Evolutionary conservation across 1,140 invertebrate genomes (phyloP), one percentile per base, ranked within the genome.

Genomic region (Drosophila persimilis): DNA sequence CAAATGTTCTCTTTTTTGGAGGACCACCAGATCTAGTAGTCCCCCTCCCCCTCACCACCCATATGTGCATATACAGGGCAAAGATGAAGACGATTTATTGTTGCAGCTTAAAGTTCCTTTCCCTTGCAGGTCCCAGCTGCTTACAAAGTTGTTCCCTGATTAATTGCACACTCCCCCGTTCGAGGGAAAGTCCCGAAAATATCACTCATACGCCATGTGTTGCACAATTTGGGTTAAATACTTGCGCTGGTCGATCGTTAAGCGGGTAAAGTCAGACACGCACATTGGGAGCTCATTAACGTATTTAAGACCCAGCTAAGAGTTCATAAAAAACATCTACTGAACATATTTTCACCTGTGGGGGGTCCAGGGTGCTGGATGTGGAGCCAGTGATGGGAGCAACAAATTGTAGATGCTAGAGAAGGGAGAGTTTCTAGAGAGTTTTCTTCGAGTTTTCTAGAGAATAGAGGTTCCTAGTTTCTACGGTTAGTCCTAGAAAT

Each of bases 91-190:
- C 56, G 58, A 85, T 86, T 85, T 85, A 86, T 86, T 81, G 69
- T 51, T 51, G 31, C 69, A 81, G 44, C 64, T 88, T 88, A 72
- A 86, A 86, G 70, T 86, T 88, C 47, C 46, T 45, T 48, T 41
- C 55, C 46, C 31, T 54, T 48, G 43, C 57, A 29, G 55, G 48
- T 62, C 67, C 48, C 70, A 80, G 59, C 55, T 73, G 65, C 46
- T 59, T 48, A 54, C 66, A 75, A 76, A 75, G 73, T 80, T 75
- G 39, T 41, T 5, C 20, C 35, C 57, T 85, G 76, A 83, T 85
- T 83, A 83, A 83, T 75, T 79, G 48, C 46, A 45, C 8, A 41
- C 20, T 43, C 35, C 24, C 65, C 11, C 15, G 46, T n/a, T 26
- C 4, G 24, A 26, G 24, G 24, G 24, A 67, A 74, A 64, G 66